Conservation (phyloP, 1,140 invertebrate genomes). For the Idris sp. region DNA sequence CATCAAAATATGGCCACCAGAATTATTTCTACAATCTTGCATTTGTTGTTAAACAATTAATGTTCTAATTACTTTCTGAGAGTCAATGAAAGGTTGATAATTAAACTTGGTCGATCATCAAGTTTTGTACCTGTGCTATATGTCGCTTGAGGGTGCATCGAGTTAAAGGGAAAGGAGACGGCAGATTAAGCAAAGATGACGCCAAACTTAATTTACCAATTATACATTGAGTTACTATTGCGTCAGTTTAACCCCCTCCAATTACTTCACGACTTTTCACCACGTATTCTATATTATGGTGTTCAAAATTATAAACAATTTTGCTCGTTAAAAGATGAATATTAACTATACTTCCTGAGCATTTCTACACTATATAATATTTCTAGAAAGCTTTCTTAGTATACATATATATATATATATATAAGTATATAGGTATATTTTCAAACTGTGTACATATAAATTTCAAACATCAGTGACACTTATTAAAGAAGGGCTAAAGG, state of each 20-base stretch:
- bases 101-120: constrained; percentile 45
- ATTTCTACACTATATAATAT: background rate
- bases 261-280: background rate
- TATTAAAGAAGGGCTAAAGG: constrained; percentile 11
- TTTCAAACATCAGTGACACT: constrained; percentile 35
- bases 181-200: constrained; percentile 68
- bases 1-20: no score
- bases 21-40: no score
- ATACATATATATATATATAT: no score
- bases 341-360: constrained; percentile 51
- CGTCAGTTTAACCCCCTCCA: constrained; percentile 7
- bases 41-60: no score
- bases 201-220: constrained; percentile 45
- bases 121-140: constrained; percentile 25
- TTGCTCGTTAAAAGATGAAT: constrained; percentile 66
- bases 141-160: no score
- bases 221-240: background rate
- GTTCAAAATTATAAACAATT: constrained; percentile 65
- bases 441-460: no score
- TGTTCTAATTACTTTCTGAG: constrained; percentile 18
- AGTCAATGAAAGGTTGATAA: constrained; percentile 63
- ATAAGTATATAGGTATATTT: no score
- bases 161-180: no score
- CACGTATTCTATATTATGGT: constrained; percentile 34
- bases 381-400: constrained; percentile 25